A percentile compares a stretch with the other conserved stretches of the same genome.
These are phyloP conservation scores for Eulithis prunata DNA, from an alignment of 2,888 invertebrate species.

Conservation along the genomic window DNA sequence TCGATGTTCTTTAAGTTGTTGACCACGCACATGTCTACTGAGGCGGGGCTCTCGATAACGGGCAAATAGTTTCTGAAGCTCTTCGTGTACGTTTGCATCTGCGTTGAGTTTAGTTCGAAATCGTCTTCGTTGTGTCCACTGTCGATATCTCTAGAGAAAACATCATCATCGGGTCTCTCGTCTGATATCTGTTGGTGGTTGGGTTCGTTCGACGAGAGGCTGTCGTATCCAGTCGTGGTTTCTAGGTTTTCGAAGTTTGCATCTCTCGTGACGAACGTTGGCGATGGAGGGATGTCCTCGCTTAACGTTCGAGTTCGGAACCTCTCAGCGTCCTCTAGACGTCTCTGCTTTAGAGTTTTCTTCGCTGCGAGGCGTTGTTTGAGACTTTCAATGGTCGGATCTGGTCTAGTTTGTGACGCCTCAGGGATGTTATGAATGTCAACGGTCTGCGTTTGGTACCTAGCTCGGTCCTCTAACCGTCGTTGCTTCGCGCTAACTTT, in stretches of 20 bases:
- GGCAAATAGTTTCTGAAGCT: constrained; percentile 79
- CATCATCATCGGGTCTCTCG: constrained; percentile 63
- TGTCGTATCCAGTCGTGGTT: constrained; percentile 78
- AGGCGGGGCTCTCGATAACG: constrained; percentile 75
- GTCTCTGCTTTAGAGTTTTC: constrained; percentile 83
- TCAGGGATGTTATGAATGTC: constrained; percentile 65
- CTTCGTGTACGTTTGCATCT: constrained; percentile 85
- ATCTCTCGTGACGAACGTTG: constrained; percentile 75
- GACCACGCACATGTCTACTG: constrained; percentile 75
- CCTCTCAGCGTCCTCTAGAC: constrained; percentile 88
- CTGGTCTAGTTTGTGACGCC: constrained; percentile 49
- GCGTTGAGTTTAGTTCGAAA: constrained; percentile 85
- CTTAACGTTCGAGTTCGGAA: constrained; percentile 89
- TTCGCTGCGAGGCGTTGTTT: constrained; percentile 73
- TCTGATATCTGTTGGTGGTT: constrained; percentile 68
- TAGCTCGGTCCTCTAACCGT: constrained; percentile 86
- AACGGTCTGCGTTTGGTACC: constrained; percentile 88
- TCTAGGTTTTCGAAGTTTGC: constrained; percentile 78
- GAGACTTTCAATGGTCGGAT: constrained; percentile 71
- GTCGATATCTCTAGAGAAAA: constrained; percentile 70
- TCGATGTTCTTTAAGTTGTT: constrained; percentile 79
- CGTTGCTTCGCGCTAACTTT: constrained; percentile 86
- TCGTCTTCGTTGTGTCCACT: constrained; percentile 91
- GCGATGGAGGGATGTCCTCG: constrained; percentile 79
- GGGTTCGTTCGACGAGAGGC: constrained; percentile 74